A percentile compares a stretch with the other conserved stretches of the same genome.
Evolutionary conservation across 2,797 vertebrate species (phyloP).

Genomic region (Anguilla megastoma): DNA sequence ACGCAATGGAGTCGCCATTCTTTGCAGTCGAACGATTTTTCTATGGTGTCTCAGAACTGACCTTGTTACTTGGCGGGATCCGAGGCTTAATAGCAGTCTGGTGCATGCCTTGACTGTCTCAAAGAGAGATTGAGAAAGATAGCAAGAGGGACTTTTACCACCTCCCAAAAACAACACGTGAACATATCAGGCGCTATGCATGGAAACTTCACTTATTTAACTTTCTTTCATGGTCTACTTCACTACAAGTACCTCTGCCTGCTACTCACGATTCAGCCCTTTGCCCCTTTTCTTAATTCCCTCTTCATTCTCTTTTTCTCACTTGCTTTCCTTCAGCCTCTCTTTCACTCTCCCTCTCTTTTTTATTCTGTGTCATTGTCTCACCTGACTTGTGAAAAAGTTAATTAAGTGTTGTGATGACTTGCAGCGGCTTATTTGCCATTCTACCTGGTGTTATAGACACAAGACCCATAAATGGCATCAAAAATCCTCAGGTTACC

Average conservation of each 20-base stretch:
- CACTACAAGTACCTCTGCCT: neutral
- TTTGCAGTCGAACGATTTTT: slow-evolving; percentile 41
- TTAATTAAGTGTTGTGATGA: no score
- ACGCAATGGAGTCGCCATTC: slow-evolving; percentile 45
- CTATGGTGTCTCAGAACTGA: slow-evolving; percentile 1
- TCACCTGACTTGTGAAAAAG: no score
- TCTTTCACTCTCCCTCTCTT: neutral
- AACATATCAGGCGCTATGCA: neutral
- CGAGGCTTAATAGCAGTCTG: neutral
- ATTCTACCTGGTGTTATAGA: no score
- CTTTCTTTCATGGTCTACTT: neutral
- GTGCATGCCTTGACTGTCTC: neutral
- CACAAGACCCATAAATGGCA: no score
- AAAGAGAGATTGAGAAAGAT: neutral
- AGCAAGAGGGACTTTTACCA: neutral
- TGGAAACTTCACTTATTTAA: neutral
- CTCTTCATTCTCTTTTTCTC: neutral
- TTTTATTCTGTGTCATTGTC: neutral
- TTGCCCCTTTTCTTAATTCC: neutral
- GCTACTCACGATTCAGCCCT: neutral
- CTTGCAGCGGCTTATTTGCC: no score
- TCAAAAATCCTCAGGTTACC: no score
- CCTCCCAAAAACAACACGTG: neutral
- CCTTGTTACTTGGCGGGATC: neutral
- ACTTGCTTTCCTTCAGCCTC: neutral